Percentiles rank a stretch among this genome's conserved stretches.
phyloP scores from a whole-genome alignment of 2,113 vertebrate species.

The Jaculus jaculus region DNA sequence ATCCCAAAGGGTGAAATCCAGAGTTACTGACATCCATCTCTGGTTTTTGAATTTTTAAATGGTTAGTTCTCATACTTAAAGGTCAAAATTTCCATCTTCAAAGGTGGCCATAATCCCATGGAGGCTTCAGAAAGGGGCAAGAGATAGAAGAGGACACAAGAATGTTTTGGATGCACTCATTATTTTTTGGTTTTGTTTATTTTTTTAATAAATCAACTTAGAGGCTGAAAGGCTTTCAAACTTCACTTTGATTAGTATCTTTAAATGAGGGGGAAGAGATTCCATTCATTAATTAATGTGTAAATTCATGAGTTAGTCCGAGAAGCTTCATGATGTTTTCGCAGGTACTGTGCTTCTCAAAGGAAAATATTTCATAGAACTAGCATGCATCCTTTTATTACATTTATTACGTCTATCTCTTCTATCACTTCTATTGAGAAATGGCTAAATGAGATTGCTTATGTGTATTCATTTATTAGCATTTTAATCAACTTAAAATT shows the following conservation, averaged over 20 bases:
- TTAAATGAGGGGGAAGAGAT: conserved; percentile 48
- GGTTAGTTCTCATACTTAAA: conserved; percentile 49
- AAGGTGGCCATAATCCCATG: conserved; percentile 42
- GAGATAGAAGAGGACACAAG: neutral
- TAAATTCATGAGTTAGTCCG: conserved; percentile 46
- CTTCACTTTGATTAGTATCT: conserved; percentile 55
- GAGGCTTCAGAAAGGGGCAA: neutral
- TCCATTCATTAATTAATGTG: conserved; percentile 62
- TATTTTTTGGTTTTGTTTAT: too few species aligned
- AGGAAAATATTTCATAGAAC: conserved; percentile 41
- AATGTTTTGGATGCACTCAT: neutral
- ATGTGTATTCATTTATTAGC: conserved; percentile 15
- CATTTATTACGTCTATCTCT: conserved; percentile 37
- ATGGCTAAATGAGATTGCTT: conserved; percentile 1
- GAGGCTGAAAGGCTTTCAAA: neutral
- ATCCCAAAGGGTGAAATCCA: neutral
- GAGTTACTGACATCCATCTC: conserved; percentile 26
- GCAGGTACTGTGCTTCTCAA: conserved; percentile 51
- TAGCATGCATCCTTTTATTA: conserved; percentile 29
- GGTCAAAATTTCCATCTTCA: conserved; percentile 64
- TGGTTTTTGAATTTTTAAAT: conserved; percentile 61
- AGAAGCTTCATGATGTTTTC: conserved; percentile 50
- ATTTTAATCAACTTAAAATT: conserved; percentile 63
- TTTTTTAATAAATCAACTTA: conserved; percentile 27
- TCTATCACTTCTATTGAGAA: too few species aligned